phyloP scores from a whole-genome alignment of 2,888 invertebrate species.

The Andrena camellia region DNA sequence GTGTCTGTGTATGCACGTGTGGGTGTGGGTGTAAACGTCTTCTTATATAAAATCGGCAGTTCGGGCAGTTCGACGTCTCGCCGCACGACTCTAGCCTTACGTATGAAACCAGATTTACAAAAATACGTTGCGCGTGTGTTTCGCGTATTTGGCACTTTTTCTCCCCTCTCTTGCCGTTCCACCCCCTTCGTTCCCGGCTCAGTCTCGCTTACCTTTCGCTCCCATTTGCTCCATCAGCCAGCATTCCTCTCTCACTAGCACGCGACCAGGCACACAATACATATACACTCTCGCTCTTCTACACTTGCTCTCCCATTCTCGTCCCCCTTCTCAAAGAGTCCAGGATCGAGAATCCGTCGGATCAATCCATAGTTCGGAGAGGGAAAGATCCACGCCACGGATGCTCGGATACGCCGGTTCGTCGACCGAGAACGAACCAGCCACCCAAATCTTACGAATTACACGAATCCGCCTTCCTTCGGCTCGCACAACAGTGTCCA shows the following conservation, averaged over 20 bases:
- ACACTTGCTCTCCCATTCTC: conserved; percentile 4
- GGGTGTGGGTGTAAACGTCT: conserved; percentile 73
- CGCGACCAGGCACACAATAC: neutral
- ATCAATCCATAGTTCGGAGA: conserved; percentile 35
- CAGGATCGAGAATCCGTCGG: conserved; percentile 37
- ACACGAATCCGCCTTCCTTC: conserved; percentile 25
- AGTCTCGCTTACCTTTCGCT: conserved; percentile 13
- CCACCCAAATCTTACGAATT: conserved; percentile 1
- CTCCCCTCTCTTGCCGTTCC: conserved; percentile 63
- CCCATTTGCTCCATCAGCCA: neutral
- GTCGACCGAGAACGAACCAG: conserved; percentile 22
- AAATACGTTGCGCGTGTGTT: conserved; percentile 84
- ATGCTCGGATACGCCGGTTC: conserved; percentile 26
- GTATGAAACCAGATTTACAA: conserved; percentile 85
- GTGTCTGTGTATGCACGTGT: conserved; percentile 16
- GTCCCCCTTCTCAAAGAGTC: conserved; percentile 32
- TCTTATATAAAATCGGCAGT: conserved; percentile 85
- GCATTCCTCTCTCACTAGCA: neutral
- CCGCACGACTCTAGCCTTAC: conserved; percentile 83
- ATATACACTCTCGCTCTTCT: neutral
- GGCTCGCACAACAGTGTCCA: neutral
- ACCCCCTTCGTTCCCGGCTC: conserved; percentile 7
- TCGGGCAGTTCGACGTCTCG: conserved; percentile 80
- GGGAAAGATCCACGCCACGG: conserved; percentile 50
- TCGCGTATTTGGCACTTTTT: conserved; percentile 83